These are phyloP conservation scores for Alethe castanea DNA, from an alignment of 2,113 vertebrate species.

Conservation along the genomic window DNA sequence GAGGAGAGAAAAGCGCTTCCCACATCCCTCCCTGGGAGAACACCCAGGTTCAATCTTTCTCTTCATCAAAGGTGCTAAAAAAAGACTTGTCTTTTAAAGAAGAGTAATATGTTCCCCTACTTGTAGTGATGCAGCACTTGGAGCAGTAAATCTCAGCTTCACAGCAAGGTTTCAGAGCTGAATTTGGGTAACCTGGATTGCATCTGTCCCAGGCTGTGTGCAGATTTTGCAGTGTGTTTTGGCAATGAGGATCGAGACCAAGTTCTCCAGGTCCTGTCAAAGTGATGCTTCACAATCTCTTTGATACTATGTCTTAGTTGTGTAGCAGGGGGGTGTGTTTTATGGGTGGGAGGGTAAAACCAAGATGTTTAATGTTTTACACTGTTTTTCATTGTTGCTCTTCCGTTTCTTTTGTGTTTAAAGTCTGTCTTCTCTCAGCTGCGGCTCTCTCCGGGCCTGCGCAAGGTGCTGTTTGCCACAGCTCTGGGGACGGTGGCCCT, in stretches of 20 bases:
- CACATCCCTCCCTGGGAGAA: not conserved
- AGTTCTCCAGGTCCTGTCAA: not conserved
- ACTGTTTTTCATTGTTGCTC: not conserved
- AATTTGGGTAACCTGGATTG: not conserved
- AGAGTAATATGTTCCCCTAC: not conserved
- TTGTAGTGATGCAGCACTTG: not conserved
- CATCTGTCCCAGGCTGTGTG: not conserved
- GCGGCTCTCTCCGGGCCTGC: conserved; percentile 86
- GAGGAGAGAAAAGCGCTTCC: not conserved
- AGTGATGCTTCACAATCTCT: not conserved
- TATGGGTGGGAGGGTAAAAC: not conserved
- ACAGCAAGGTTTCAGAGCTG: not conserved
- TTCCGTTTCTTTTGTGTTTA: conserved; percentile 41
- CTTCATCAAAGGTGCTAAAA: not conserved
- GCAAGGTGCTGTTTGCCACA: conserved; percentile 95
- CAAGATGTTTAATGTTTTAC: not conserved
- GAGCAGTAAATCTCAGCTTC: not conserved
- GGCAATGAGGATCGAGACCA: not conserved
- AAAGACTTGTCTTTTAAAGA: not conserved
- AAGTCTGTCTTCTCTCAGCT: conserved; percentile 95
- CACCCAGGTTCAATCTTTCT: not conserved
- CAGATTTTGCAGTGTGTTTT: not conserved
- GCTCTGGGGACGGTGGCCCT: conserved; percentile 92
- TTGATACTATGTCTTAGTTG: not conserved
- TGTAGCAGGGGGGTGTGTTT: not conserved